Evolutionary conservation across 2,113 vertebrate genomes (phyloP).

Genomic region (Sinocyclocheilus maitianheensis): DNA sequence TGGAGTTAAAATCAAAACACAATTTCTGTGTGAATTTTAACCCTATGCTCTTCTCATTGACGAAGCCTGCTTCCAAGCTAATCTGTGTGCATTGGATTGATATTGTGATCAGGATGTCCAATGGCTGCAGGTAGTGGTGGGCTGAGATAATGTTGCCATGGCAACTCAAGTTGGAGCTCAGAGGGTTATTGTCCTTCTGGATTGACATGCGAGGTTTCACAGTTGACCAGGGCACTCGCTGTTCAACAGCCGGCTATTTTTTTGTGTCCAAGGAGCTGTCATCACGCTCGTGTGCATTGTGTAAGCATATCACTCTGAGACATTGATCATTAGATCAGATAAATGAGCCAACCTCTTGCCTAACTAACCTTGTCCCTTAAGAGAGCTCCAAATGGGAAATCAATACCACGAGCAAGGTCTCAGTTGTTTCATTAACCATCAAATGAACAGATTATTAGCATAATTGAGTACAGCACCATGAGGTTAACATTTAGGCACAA

Average conservation of each 20-base stretch:
- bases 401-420: conserved; percentile 67
- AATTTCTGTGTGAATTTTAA: conserved; percentile 16
- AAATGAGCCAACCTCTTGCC: conserved; percentile 47
- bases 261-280: neutral
- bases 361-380: conserved; percentile 67
- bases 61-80: conserved; percentile 65
- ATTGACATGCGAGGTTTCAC: conserved; percentile 28
- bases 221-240: conserved; percentile 53
- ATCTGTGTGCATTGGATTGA: conserved; percentile 72
- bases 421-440: conserved; percentile 66
- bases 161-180: conserved; percentile 71
- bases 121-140: conserved; percentile 78
- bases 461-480: conserved; percentile 49
- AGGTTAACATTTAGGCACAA: conserved; percentile 24
- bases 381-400: conserved; percentile 72
- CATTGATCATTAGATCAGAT: conserved; percentile 40
- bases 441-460: conserved; percentile 68
- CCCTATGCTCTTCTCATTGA: conserved; percentile 11
- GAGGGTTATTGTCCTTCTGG: conserved; percentile 53
- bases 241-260: conserved; percentile 6
- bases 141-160: conserved; percentile 77
- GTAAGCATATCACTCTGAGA: conserved; percentile 2
- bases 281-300: neutral
- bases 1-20: neutral
- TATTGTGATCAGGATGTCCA: conserved; percentile 80